Evolutionary conservation across 2,113 vertebrate genomes (phyloP).

Genomic region (Eclectus roratus): DNA sequence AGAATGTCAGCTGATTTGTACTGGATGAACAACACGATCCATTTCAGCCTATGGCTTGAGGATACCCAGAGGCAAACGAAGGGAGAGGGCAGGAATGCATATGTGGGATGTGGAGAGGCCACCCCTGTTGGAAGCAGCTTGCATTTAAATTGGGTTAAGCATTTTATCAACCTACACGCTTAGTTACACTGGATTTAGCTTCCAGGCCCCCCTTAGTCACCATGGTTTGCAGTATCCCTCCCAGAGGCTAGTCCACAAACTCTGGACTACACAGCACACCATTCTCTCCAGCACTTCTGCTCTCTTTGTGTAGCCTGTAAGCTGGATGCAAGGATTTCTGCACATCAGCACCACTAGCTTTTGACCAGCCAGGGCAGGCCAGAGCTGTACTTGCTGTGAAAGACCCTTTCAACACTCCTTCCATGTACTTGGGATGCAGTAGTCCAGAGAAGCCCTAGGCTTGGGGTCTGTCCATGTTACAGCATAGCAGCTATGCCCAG

Average conservation of each 20-base stretch:
- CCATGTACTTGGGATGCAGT: neutral
- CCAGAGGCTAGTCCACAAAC: neutral
- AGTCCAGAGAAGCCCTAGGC: neutral
- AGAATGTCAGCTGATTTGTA: neutral
- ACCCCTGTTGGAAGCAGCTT: neutral
- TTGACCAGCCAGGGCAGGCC: neutral
- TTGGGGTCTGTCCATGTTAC: neutral
- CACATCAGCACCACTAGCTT: accelerated
- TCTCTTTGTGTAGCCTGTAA: neutral
- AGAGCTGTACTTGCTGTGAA: neutral
- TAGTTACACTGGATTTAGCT: neutral
- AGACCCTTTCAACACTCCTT: neutral
- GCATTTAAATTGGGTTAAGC: neutral
- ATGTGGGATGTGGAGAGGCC: neutral
- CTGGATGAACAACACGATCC: neutral
- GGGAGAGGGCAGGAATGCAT: neutral
- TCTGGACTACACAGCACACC: neutral
- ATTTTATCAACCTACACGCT: neutral
- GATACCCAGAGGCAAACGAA: neutral
- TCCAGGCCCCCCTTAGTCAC: neutral
- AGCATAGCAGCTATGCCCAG: neutral
- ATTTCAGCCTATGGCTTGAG: accelerated
- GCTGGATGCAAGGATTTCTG: neutral
- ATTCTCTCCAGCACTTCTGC: neutral
- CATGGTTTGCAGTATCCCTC: neutral